Base-by-base conservation (phyloP, 2,888 invertebrate species). In the Drosophila antonietae region DNA sequence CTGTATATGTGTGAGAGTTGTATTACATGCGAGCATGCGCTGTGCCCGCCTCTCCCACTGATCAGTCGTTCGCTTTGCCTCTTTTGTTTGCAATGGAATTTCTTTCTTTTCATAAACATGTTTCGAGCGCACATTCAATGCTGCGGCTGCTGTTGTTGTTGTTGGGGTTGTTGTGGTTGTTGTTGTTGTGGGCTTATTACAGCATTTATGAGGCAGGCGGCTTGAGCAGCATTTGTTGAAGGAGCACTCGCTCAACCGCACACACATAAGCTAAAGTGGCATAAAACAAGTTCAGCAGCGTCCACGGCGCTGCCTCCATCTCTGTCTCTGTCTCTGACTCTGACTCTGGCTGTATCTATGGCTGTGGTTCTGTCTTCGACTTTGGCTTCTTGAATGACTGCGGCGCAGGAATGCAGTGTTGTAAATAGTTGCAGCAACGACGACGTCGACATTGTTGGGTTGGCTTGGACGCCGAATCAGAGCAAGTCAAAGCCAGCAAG, bases 61-160 rank as follows among this genome's bases (percentile, higher is more conserved):
- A 82, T 80, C 79, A 55, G 44, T 43, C 46, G 64, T n/a, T 63
- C 46, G 68, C 57, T 61, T 65, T 71, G 69, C 53, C 73, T 75
- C 83, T 77, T 80, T 87, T 88, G 87, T 85, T 88, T 90, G 90
- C 83, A 83, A 81, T 89, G 89, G 89, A 89, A 90, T 89, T 89
- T 90, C 90, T 89, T 89, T 90, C 89, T 90, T 89, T 89, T 84
- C 82, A 90, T 87, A 90, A 89, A 89, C 81, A 84, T 89, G 84
- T 85, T 89, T 84, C 78, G 77, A 78, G 73, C 73, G 71, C 64
- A 68, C 71, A 68, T 63, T 69, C 56, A 43, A 56, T 72, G 66
- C 31, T 66, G 20, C 5, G 15, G 52, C 37, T 39, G 37, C 14
- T 37, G 37, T 9, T 55, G 55, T 12, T 55, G 41, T 41, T 55